Evolutionary conservation across 2,888 invertebrate species (phyloP), one percentile per base, ranked within the genome.

Genomic region (Aleiodes alternator): DNA sequence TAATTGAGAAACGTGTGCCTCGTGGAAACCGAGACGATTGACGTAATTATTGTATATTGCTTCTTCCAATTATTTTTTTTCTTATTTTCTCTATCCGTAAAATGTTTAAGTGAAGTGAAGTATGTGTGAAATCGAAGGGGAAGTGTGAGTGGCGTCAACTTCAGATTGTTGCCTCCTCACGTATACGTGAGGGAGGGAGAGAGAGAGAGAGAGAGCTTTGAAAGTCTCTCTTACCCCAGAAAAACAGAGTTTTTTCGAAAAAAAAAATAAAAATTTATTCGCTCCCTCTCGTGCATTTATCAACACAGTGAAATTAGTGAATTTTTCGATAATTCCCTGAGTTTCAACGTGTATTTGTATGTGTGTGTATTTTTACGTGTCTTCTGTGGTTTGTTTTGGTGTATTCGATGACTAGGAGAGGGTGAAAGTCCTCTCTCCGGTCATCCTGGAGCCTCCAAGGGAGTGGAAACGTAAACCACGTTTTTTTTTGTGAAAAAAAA

Each of bases 391-490:
- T 51, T 69, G 57, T 61, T 29, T 61, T 51, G 57, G 56, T 14
- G 48, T 29, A 31, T 11, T 6, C 43, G 53, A 9, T 38, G 64
- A 55, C 38, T 23, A 38, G 59, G 38, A 70, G 61, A 43, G 43
- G 43, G 43, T 43, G 43, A 43, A 43, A 43, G 59, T 9, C 12
- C 34, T 59, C 34, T 43, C 59, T 34, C 14, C 2, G n/a, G 59
- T n/a, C 59, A 59, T 59, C 59, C 59, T 59, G 56, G 69, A 55
- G 73, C 53, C 53, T 68, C 57, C 66, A 56, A 69, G 77, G 72
- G 74, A 59, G 74, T 66, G 77, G 55, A 72, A 56, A 61, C 50
- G 73, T 53, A 74, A 69, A 69, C 69, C 66, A 71, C 72, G 72
- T 71, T 66, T 69, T 73, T 71, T 66, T 57, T 53, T 4, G 9